Base-by-base conservation (phyloP, 2,113 vertebrate genomes). In the Cryptotis parvus region DNA sequence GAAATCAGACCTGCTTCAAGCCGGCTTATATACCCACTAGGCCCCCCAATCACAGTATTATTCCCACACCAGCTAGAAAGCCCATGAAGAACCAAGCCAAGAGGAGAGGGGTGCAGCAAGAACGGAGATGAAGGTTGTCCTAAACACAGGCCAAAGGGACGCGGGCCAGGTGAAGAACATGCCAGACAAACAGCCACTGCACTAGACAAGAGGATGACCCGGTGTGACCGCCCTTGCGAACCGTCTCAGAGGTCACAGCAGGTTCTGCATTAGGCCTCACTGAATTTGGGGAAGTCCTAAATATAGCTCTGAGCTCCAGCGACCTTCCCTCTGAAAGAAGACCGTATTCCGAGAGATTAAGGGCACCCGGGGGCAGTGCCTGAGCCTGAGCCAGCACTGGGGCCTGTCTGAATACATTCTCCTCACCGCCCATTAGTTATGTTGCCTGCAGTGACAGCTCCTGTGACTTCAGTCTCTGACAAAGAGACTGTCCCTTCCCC, bases 261-360 rank as follows among this genome's bases (percentile, higher is more conserved):
- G 52, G 33, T 24, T 33, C 5, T 4, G 24, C 35, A 11, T 8
- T 72, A 39, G 16, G 58, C 4, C 58, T 33, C 2, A 5, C 0
- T 63, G 29, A 8, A 66, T 3, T 58, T 84, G 20, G 45, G 24
- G 58, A 87, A 89, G 15, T 18, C 66, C 12, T 33, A 72, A 4
- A 18, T 22, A 63, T 9, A 49, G n/a, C 29, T 68, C 35, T 69
- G 55, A 90, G 39, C 52, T 69, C n/a, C 43, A 16, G 27, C 15
- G 63, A 77, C 79, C 45, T 77, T 84, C 39, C 73, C 16, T 88
- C 86, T 41, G 43, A 43, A 76, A 80, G 70, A 76, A 4, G 35
- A 49, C 12, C 24, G 20, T 65, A 75, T 22, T 43, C 87, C 65
- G 73, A n/a, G 58, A 1, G 11, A 15, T 4, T 35, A 66, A 65